A percentile compares a stretch with the other conserved stretches of the same genome.
These are phyloP conservation scores for Octomys mimax DNA, from an alignment of 2,797 vertebrate genomes.

Conservation along the genomic window DNA sequence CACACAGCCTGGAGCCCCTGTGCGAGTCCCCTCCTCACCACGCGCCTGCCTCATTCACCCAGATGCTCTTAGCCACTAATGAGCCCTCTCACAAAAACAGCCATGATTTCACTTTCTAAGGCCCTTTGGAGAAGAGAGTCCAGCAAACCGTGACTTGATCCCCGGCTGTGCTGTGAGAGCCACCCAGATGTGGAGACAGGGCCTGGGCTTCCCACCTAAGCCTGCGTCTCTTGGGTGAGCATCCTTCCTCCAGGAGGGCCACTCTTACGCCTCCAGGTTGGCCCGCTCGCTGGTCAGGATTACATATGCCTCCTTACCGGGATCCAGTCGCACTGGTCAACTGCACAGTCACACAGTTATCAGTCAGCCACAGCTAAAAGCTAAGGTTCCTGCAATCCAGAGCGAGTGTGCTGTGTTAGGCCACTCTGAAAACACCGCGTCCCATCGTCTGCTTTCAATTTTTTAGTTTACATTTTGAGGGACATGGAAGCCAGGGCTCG, in stretches of 20 bases:
- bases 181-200: background rate
- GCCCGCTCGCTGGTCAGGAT: background rate
- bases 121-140: background rate
- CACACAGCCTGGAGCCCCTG: background rate
- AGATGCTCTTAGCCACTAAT: no score
- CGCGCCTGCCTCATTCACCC: no score
- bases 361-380: constrained; percentile 26
- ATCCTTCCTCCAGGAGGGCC: background rate
- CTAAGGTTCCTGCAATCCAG: background rate
- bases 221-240: background rate
- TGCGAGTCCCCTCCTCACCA: background rate
- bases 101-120: background rate
- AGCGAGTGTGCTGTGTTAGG: background rate
- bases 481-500: background rate
- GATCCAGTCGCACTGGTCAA: background rate
- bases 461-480: background rate
- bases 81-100: background rate
- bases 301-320: background rate
- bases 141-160: background rate
- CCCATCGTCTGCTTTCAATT: background rate
- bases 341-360: background rate
- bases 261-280: background rate
- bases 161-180: background rate
- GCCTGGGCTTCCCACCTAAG: background rate
- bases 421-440: background rate